Percentiles rank a stretch among this genome's conserved stretches.
phyloP scores from a whole-genome alignment of 1,140 invertebrate species.

The Drosophila funebris region DNA sequence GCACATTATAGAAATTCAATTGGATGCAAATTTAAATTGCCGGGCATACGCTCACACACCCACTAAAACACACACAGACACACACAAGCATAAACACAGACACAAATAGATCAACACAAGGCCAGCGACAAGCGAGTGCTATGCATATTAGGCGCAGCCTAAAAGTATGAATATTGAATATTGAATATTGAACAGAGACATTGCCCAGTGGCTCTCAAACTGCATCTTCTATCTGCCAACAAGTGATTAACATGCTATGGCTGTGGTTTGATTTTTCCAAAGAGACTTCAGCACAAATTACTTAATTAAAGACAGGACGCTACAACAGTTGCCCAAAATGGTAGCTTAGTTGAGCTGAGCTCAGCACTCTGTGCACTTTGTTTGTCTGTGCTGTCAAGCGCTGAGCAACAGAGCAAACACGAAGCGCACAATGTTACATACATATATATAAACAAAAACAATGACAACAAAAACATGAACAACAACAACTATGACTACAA shows the following conservation, averaged over 20 bases:
- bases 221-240: background rate
- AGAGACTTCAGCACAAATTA: conserved; percentile 27
- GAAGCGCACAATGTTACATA: conserved; percentile 18
- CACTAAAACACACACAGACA: conserved; percentile 13
- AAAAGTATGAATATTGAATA: conserved; percentile 70
- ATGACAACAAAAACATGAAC: conserved; percentile 6
- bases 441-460: conserved; percentile 19
- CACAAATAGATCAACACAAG: background rate
- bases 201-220: conserved; percentile 1
- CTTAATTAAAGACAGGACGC: conserved; percentile 46
- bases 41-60: conserved; percentile 22
- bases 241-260: conserved; percentile 13
- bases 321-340: conserved; percentile 17
- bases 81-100: background rate
- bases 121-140: conserved; percentile 2
- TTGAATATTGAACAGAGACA: conserved; percentile 54
- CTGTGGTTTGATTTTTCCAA: conserved; percentile 15
- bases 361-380: conserved; percentile 16
- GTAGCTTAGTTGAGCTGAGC: conserved; percentile 1
- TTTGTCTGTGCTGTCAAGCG: conserved; percentile 40
- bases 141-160: conserved; percentile 57
- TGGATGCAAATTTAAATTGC: conserved; percentile 77
- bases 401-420: conserved; percentile 34
- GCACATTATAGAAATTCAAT: conserved; percentile 75
- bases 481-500: conserved; percentile 19